Evolutionary conservation across 2,113 vertebrate genomes (phyloP), one percentile per base, ranked within the genome.

Genomic region (Hiodon tergisus): DNA sequence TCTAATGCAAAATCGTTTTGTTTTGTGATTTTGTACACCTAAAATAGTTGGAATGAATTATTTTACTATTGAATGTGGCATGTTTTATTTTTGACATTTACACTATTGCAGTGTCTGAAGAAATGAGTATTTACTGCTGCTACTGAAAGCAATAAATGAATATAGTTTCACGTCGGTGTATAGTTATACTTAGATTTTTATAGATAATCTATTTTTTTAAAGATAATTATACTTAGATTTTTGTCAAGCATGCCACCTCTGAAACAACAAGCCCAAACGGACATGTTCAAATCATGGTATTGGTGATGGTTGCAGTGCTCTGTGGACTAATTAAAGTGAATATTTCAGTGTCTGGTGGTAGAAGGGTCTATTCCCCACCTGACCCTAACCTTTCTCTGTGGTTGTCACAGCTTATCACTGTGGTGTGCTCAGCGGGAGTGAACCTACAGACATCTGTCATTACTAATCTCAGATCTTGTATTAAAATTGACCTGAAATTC

Each of bases 281-380:
- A 72, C 67, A 83, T 81, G 69, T 71, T 50, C 17, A n/a, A 73
- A 50, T 10, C 72, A 47, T 7, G 77, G 68, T 78, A 79, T 81
- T 77, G 59, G 53, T 67, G 78, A 75, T 76, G 70, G 78, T 74
- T 80, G 58, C 69, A 5, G 66, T 76, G 52, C 84, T 78, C 77
- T 74, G 17, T 81, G 82, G 86, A 73, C 82, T 88, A 85, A 89
- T 91, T 89, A 90, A 51, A 10, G 31, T 3, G 52, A 75, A 69
- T 71, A 67, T 79, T 73, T 76, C 76, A 68, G 75, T 76, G 79
- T 82, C 80, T 78, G 79, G 7, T 62, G 72, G 79, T 78, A 4
- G 9, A 60, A 17, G 47, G n/a, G 59, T 3, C 48, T 16, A 2
- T 5, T 3, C 46, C 63, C 63, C 71, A 72, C 72, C 77, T 70